Base-by-base conservation (phyloP, 2,888 invertebrate species). In the Eupithecia dodoneata region DNA sequence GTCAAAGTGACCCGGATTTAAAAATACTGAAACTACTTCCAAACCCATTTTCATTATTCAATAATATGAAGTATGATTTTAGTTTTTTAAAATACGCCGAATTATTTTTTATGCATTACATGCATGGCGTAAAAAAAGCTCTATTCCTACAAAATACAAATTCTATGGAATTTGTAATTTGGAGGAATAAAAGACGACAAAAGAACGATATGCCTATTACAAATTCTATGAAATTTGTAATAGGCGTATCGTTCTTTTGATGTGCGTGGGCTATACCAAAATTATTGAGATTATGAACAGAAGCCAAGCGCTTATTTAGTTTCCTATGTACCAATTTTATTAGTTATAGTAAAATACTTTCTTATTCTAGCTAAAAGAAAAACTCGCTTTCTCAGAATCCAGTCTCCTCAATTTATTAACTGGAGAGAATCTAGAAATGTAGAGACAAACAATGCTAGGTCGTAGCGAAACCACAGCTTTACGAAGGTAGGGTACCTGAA, bases 381-480 rank as follows among this genome's bases (percentile, higher is more conserved):
- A 63, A 3, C 63, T 30, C 12, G 10, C 63, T 3, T 59, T 30
- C 63, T 63, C 18, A 30, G 30, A 63, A 63, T 63, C 30, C 18
- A 63, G 63, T 63, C 59, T 59, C 18, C n/a, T 42, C 42, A 66
- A 42, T 66, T 66, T 42, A 41, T 66, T 66, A 15, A 42, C 66
- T 66, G 42, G 41, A 66, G 42, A 15, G 42, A 66, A 66, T 15
- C 66, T 42, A 66, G 66, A 66, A 42, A 66, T 42, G 66, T n/a
- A 42, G 65, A 65, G 66, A 66, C 66, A 66, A 66, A 66, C 66
- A 66, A 42, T 15, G 66, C 66, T 59, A 59, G 59, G 10, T 63
- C 10, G 30, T 63, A 12, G 63, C 63, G 30, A 66, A 66, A 66
- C 66, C 66, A 42, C 66, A 66, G 42, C 66, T 42, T 66, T 42